Base-by-base conservation (phyloP, 2,888 invertebrate species). In the Sphaerophoria taeniata region DNA sequence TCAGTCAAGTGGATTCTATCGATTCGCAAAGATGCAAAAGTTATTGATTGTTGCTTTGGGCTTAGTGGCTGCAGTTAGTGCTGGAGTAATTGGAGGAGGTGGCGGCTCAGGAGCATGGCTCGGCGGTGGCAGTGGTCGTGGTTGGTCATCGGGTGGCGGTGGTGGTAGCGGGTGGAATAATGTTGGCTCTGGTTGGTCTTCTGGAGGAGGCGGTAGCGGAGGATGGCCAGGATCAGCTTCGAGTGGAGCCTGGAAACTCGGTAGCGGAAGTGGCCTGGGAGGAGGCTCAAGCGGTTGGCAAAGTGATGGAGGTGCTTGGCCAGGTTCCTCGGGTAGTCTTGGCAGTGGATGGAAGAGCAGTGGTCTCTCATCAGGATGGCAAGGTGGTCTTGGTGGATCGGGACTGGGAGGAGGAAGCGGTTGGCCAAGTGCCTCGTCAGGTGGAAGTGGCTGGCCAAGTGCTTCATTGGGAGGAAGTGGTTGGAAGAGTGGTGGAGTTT, bases 151-250 rank as follows among this genome's bases (percentile, higher is more conserved):
- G 2, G 72, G 72, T 31, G 88, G 88, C 81, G 87, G 56, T 78
- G 69, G 69, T 45, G 88, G 88, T 82, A 87, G 36, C 75, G 90
- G 81, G 3, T 77, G 89, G 69, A 87, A 85, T 61, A 88, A 88
- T 6, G 87, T 87, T 33, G 81, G 87, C 5, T 72, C 73, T 14
- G 74, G 78, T 7, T 74, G 85, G 60, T 31, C 65, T 7, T 47
- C 65, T 34, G 78, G 73, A 0, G 60, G 73, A 1, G 60, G 55
- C 11, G 43, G 80, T 11, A 39, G 61, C 9, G 63, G 69, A 3
- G 73, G 76, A 12, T 81, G 81, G 81, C 65, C 63, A 11, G 71
- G 61, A 61, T 51, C 81, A 47, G 65, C 70, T 33, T 76, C 71
- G 0, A 55, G 67, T 49, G 87, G 87, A 33, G 87, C 81, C 60